Evolutionary conservation across 2,888 invertebrate species (phyloP), one percentile per base, ranked within the genome.

Genomic region (Philereme vetulata): DNA sequence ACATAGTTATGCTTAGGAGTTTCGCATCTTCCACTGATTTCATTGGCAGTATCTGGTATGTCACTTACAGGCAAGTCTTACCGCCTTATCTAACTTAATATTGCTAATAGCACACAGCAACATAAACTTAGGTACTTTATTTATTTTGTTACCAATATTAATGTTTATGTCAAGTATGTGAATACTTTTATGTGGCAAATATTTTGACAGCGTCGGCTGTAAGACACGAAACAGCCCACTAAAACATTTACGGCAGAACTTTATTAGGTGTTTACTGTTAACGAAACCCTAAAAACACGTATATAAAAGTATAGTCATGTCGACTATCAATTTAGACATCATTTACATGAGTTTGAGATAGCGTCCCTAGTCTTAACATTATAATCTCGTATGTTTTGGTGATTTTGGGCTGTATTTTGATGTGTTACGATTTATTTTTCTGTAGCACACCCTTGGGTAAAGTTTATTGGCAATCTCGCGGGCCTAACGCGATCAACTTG

Each of bases 401-500:
- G 5, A 57, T 56, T 64, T 58, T 60, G 5, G 55, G 62, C 58
- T 36, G 44, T 62, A 59, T 62, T 51, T 45, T 44, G 45, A 58
- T 43, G 67, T 45, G 44, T n/a, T 56, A 60, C 21, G 56, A 40
- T 54, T 61, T 64, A 56, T 71, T 72, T 75, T 62, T 60, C 52
- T 47, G 9, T 51, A 59, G 49, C 55, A 33, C 55, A 43, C 33
- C 47, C 57, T 55, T 48, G 42, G 66, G 66, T 69, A 75, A 76
- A 52, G 75, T 85, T 85, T 89, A 90, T 90, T 88, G 89, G 72
- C 91, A 90, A 90, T 91, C 86, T 90, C 86, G 79, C 73, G 72
- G 76, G 77, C 71, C 78, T 88, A 94, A 93, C 95, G 84, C 76
- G 81, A 90, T 91, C 79, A 85, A 81, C 79, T 85, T 76, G 78